These are phyloP conservation scores for Chaetodon trifascialis DNA, from an alignment of 2,113 vertebrate species.

Conservation along the genomic window DNA sequence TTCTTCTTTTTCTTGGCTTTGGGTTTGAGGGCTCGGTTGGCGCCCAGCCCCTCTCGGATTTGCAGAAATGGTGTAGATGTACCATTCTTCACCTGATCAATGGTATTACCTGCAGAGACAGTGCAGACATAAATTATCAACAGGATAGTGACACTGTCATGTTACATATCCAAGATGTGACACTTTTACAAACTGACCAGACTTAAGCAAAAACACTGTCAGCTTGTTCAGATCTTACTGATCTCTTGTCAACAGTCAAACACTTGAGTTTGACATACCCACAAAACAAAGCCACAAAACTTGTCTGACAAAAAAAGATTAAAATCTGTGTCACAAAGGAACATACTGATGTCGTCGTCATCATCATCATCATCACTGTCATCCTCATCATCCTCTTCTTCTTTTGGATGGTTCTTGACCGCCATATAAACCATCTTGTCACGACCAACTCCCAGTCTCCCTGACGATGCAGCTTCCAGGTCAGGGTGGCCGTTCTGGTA, in stretches of 20 bases:
- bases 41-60: conserved; percentile 91
- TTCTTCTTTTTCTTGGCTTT: conserved; percentile 96
- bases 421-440: conserved; percentile 99
- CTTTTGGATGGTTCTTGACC: conserved; percentile 92
- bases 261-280: conserved; percentile 74
- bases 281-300: conserved; percentile 86
- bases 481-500: conserved; percentile 95
- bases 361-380: conserved; percentile 77
- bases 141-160: too few relatives aligned
- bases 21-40: conserved; percentile 93
- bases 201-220: background rate
- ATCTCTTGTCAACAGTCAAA: conserved; percentile 4
- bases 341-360: conserved; percentile 78
- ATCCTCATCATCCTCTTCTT: conserved; percentile 94
- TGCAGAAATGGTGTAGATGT: conserved; percentile 93
- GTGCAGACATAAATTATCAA: background rate
- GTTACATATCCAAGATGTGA: conserved; percentile 46
- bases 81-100: conserved; percentile 94
- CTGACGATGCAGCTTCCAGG: conserved; percentile 90
- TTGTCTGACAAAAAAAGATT: background rate
- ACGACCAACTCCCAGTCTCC: conserved; percentile 91
- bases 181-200: conserved; percentile 31
- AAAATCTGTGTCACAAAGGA: conserved; percentile 2
- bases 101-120: conserved; percentile 87
- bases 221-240: background rate